These are phyloP conservation scores for Forficula auricularia DNA, from an alignment of 1,140 invertebrate species.

Conservation along the genomic window DNA sequence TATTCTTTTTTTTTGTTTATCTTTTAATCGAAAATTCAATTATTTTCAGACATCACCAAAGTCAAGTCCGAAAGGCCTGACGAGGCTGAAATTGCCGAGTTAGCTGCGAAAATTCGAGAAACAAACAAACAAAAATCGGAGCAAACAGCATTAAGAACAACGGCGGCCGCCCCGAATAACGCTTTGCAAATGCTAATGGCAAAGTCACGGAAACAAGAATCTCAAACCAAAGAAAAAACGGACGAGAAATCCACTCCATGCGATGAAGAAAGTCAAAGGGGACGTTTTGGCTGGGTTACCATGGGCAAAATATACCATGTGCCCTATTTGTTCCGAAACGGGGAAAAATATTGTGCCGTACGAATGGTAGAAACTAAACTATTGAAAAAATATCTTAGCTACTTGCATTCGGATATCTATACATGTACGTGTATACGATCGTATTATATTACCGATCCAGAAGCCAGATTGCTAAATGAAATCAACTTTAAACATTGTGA, in stretches of 20 bases:
- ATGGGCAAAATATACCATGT: conserved; percentile 61
- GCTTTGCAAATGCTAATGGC: background rate
- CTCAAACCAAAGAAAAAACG: background rate
- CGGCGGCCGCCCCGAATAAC: background rate
- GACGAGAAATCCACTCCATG: conserved; percentile 18
- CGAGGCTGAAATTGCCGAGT: conserved; percentile 66
- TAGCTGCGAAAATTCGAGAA: conserved; percentile 72
- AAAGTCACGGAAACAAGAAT: background rate
- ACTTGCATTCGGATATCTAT: conserved; percentile 66
- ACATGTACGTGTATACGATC: conserved; percentile 76
- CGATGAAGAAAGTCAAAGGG: conserved; percentile 64
- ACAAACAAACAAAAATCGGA: conserved; percentile 58
- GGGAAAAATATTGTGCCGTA: conserved; percentile 77
- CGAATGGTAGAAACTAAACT: conserved; percentile 77
- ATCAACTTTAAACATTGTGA: conserved; percentile 88
- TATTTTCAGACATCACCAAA: background rate
- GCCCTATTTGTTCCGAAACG: conserved; percentile 67
- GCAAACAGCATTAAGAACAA: conserved; percentile 20
- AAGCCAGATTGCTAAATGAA: conserved; percentile 78
- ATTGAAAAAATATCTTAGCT: conserved; percentile 67
- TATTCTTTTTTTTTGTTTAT: too few relatives aligned
- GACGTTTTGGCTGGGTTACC: conserved; percentile 75
- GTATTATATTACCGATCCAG: conserved; percentile 81
- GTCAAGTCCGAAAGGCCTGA: conserved; percentile 65
- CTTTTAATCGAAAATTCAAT: too few relatives aligned